Conservation (phyloP, 2,113 vertebrate species). For the Nestor notabilis region DNA sequence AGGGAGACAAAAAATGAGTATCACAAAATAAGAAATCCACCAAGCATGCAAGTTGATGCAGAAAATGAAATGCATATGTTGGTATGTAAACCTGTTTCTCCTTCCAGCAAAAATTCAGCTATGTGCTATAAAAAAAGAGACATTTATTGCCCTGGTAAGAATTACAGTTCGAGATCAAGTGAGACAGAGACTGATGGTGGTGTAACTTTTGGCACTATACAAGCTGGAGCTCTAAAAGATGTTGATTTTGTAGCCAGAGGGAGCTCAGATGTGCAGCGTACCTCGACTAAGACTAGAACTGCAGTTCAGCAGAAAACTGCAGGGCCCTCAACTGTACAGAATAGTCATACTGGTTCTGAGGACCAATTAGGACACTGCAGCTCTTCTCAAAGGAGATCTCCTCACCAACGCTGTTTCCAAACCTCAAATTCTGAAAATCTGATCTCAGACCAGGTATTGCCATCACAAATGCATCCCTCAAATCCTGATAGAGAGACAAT, state of each 20-base stretch:
- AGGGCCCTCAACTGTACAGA: conserved; percentile 48
- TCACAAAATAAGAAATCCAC: not conserved
- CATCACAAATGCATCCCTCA: not conserved
- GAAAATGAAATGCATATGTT: conserved; percentile 46
- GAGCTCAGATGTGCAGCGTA: conserved; percentile 63
- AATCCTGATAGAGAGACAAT: not conserved
- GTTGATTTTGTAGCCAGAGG: conserved; percentile 85
- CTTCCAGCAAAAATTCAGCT: conserved; percentile 31
- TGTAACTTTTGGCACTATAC: not conserved
- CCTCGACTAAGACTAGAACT: conserved; percentile 76
- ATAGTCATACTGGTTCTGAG: conserved; percentile 11
- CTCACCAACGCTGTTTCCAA: conserved; percentile 6
- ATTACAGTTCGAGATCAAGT: not conserved
- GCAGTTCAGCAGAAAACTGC: conserved; percentile 75
- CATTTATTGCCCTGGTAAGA: not conserved
- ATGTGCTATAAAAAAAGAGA: not conserved
- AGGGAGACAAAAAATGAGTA: conserved; percentile 39
- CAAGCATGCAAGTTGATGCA: not conserved
- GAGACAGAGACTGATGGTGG: conserved; percentile 61
- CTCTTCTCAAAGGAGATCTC: conserved; percentile 2
- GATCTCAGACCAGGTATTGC: not conserved
- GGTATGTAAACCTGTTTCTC: not conserved
- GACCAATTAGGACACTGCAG: conserved; percentile 56
- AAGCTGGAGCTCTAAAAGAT: conserved; percentile 54
- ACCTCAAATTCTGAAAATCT: not conserved